Conservation (phyloP, 2,113 vertebrate genomes). For the Sitta europaea region DNA sequence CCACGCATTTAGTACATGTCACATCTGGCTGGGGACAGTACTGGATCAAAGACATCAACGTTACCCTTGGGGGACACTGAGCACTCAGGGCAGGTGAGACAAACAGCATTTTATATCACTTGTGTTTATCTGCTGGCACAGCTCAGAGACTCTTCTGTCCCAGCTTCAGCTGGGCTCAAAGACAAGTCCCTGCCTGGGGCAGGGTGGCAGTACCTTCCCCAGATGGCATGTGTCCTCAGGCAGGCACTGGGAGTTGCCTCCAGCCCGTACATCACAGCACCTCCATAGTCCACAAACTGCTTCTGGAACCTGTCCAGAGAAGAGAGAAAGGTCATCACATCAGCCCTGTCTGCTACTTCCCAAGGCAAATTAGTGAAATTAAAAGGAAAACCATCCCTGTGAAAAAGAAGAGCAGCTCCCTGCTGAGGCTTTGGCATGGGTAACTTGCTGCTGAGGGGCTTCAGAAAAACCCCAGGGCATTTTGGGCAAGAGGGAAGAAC, state of each 20-base stretch:
- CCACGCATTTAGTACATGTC: not conserved
- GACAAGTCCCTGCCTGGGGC: not conserved
- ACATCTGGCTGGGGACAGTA: not conserved
- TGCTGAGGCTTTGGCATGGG: accelerated
- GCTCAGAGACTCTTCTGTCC: not conserved
- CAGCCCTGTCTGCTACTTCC: not conserved
- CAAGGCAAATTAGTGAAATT: not conserved
- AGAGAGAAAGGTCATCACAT: not conserved
- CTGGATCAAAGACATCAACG: not conserved
- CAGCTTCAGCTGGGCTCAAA: not conserved
- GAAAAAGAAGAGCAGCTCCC: not conserved
- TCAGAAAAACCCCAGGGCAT: not conserved
- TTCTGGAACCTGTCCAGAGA: slow-evolving; percentile 75
- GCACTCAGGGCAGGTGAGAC: not conserved
- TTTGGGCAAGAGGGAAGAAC: not conserved
- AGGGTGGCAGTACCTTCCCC: slow-evolving; percentile 83
- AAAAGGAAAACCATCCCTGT: not conserved
- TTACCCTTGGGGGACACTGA: not conserved
- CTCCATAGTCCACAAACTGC: slow-evolving; percentile 88
- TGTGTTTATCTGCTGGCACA: not conserved
- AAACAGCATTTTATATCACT: not conserved
- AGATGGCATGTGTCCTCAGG: slow-evolving; percentile 80
- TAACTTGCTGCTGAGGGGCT: not conserved
- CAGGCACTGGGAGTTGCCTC: slow-evolving; percentile 79
- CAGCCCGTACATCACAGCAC: slow-evolving; percentile 82